Evolutionary conservation across 2,888 invertebrate genomes (phyloP).

Genomic region (Oligia latruncula): DNA sequence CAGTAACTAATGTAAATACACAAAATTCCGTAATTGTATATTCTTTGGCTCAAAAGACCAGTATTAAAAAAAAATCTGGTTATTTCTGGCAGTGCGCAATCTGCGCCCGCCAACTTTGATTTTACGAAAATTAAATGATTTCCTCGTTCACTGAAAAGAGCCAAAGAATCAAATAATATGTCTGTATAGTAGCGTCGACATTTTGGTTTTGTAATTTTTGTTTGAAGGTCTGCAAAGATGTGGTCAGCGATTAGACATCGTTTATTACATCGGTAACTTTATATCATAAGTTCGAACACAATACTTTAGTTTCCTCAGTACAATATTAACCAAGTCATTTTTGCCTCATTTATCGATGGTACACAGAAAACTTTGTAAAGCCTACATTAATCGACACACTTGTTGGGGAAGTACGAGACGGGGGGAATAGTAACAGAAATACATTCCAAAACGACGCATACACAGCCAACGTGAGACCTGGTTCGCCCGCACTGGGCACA

Average conservation of each 20-base stretch:
- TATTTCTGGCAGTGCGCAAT: not conserved
- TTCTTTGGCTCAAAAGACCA: slow-evolving; percentile 46
- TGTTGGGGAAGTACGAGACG: slow-evolving; percentile 43
- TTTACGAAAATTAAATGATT: not conserved
- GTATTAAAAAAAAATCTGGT: not conserved
- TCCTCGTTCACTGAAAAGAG: slow-evolving; percentile 6
- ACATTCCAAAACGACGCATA: slow-evolving; percentile 56
- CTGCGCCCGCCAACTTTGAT: slow-evolving; percentile 9
- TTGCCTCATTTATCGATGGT: slow-evolving; percentile 33
- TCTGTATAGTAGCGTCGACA: slow-evolving; percentile 44
- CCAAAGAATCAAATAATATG: slow-evolving; percentile 37
- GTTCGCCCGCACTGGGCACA: slow-evolving; percentile 77
- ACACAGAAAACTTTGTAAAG: slow-evolving; percentile 56
- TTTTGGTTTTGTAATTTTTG: slow-evolving; percentile 55
- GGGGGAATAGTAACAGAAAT: slow-evolving; percentile 51
- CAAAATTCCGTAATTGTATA: slow-evolving; percentile 42
- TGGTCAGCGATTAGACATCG: slow-evolving; percentile 64
- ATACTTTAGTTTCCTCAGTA: slow-evolving; percentile 32
- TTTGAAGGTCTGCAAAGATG: slow-evolving; percentile 62
- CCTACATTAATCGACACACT: slow-evolving; percentile 54
- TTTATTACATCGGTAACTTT: slow-evolving; percentile 60
- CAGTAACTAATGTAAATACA: slow-evolving; percentile 70
- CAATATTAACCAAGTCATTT: slow-evolving; percentile 37
- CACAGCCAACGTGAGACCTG: slow-evolving; percentile 82
- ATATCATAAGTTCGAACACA: slow-evolving; percentile 51